These are phyloP conservation scores for Chelon auratus DNA, from an alignment of 2,797 vertebrate species.

Conservation along the genomic window DNA sequence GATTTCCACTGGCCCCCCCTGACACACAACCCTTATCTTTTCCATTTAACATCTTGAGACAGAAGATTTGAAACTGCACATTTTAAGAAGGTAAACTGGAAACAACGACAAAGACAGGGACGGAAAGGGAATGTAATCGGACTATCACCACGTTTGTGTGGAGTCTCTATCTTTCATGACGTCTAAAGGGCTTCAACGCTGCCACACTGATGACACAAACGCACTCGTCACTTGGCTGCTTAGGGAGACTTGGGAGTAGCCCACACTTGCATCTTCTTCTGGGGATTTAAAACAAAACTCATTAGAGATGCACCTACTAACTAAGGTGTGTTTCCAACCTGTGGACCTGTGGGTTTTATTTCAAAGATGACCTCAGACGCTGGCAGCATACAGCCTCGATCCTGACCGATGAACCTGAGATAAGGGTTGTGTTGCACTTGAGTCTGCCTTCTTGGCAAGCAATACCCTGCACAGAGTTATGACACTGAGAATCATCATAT, in stretches of 20 bases:
- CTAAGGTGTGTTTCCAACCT: conserved; percentile 29
- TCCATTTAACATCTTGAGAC: conserved; percentile 40
- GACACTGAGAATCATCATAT: conserved; percentile 25
- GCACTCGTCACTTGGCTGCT: conserved; percentile 48
- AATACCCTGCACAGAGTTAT: conserved; percentile 23
- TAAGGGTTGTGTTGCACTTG: conserved; percentile 17
- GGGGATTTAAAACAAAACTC: background rate
- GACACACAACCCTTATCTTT: conserved; percentile 27
- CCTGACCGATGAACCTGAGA: conserved; percentile 42
- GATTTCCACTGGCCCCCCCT: conserved; percentile 70
- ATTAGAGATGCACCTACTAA: background rate
- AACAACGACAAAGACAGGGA: background rate
- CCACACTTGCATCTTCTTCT: conserved; percentile 21
- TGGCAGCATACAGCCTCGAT: conserved; percentile 25
- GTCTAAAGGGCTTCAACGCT: conserved; percentile 19
- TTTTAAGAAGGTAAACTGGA: conserved; percentile 21
- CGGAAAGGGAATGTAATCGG: conserved; percentile 35
- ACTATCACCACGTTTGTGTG: conserved; percentile 46
- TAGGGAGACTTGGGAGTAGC: conserved; percentile 23
- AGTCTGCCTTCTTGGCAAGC: conserved; percentile 38
- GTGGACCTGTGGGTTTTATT: conserved; percentile 25
- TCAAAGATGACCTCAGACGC: conserved; percentile 42
- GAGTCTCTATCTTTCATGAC: conserved; percentile 23
- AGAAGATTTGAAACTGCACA: conserved; percentile 9
- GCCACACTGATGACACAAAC: conserved; percentile 37